A percentile compares a stretch with the other conserved stretches of the same genome.
These are phyloP conservation scores for Volucella inflata DNA, from an alignment of 2,888 invertebrate species.

Conservation along the genomic window DNA sequence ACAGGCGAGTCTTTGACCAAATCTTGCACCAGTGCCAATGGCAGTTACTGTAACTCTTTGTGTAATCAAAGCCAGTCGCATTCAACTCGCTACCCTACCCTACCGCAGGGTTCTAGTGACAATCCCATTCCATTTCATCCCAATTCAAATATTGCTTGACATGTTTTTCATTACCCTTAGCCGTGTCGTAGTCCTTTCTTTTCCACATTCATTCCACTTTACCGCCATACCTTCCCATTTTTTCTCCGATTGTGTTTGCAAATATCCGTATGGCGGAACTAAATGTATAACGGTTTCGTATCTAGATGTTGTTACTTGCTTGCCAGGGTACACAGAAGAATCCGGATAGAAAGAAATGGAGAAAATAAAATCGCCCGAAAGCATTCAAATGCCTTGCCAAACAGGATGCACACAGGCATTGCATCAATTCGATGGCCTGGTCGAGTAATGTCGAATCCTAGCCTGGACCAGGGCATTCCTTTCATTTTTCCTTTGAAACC, in stretches of 20 bases:
- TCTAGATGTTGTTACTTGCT: constrained; percentile 53
- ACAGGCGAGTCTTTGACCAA: constrained; percentile 61
- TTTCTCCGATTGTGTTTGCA: constrained; percentile 27
- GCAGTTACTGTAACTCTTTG: constrained; percentile 64
- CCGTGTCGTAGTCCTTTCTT: constrained; percentile 33
- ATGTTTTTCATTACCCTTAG: constrained; percentile 65
- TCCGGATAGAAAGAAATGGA: not conserved
- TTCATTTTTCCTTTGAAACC: constrained; percentile 17
- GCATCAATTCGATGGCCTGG: constrained; percentile 66
- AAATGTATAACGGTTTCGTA: constrained; percentile 44
- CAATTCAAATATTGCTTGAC: constrained; percentile 72
- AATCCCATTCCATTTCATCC: constrained; percentile 68
- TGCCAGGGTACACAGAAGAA: constrained; percentile 34
- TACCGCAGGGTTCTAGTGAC: constrained; percentile 50
- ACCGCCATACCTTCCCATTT: constrained; percentile 2
- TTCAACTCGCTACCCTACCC: not conserved
- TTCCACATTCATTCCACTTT: constrained; percentile 20
- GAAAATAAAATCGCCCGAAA: constrained; percentile 25
- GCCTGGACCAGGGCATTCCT: constrained; percentile 9
- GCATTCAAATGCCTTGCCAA: constrained; percentile 62
- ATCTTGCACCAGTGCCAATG: constrained; percentile 58
- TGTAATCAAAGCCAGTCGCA: constrained; percentile 36
- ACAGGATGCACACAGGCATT: constrained; percentile 71
- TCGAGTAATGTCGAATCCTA: not conserved
- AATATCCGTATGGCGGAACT: constrained; percentile 37